Evolutionary conservation across 1,140 invertebrate species (phyloP), one percentile per base, ranked within the genome.

Genomic region (Pararge aegeria): DNA sequence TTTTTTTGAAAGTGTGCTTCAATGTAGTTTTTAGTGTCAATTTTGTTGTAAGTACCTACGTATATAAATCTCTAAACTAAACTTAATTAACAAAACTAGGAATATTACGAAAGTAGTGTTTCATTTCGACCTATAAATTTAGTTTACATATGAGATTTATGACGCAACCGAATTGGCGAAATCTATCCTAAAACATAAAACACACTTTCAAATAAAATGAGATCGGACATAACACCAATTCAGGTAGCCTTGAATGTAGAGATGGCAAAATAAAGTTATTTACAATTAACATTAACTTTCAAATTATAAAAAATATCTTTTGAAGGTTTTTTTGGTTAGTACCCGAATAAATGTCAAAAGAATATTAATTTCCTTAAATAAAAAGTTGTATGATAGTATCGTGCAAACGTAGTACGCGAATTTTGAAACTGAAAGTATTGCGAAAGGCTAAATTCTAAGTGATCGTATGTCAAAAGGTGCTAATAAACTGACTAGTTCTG

Each of bases 341-440:
- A 46, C 42, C 7, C 42, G 42, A 13, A 49, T 29, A 49, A 49
- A 49, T 24, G 46, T 29, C 20, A 27, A 20, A 4, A 29, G 27
- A 49, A 49, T 27, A 29, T 18, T 19, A 48, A 38, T 54, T 54
- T 51, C 58, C 29, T 54, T 40, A 20, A 16, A 55, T 37, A 37
- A 30, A 49, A 21, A n/a, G 72, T 81, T 79, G 71, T 72, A 69
- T 68, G 73, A 80, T 42, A 5, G 37, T 12, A 21, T 75, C 73
- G 64, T 66, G 76, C 69, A 78, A 82, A 68, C 64, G 56, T 62
- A 64, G 70, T 77, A 67, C 72, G 75, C 66, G 59, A 72, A 64
- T 75, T 80, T 83, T 76, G 71, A 75, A 75, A 79, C 79, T 87
- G 83, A 87, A 87, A 85, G 83, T 87, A 60, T 81, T 87, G 70